These are phyloP conservation scores for Omphaloscelis lunosa DNA, from an alignment of 2,888 invertebrate genomes.

Conservation along the genomic window DNA sequence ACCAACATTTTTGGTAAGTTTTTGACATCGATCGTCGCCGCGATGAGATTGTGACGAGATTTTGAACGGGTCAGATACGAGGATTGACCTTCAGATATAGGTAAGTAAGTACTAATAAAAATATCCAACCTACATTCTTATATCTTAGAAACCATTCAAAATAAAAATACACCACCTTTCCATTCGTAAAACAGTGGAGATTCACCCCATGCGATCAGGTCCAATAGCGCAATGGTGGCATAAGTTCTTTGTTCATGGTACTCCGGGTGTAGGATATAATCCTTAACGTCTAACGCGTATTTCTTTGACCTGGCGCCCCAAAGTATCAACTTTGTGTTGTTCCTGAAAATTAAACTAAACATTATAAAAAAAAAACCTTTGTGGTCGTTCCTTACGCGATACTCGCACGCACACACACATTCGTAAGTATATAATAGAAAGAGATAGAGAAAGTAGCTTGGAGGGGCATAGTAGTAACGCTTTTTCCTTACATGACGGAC, in stretches of 20 bases:
- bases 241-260: conserved; percentile 70
- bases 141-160: background rate
- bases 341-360: conserved; percentile 65
- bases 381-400: too few relatives aligned
- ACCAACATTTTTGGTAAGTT: background rate
- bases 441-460: too few relatives aligned
- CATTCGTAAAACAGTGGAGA: conserved; percentile 58
- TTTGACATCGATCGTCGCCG: too few relatives aligned
- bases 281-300: conserved; percentile 72
- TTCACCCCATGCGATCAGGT: conserved; percentile 67
- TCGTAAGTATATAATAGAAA: too few relatives aligned
- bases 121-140: background rate
- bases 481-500: too few relatives aligned
- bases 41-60: background rate
- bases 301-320: conserved; percentile 72
- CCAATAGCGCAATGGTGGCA: conserved; percentile 79
- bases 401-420: background rate
- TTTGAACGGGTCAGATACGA: too few relatives aligned
- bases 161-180: conserved; percentile 57
- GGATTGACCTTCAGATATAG: background rate
- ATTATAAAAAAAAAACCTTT: background rate
- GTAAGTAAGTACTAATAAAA: background rate
- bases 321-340: conserved; percentile 79
- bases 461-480: too few relatives aligned
- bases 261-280: conserved; percentile 79